Evolutionary conservation across 2,797 vertebrate species (phyloP).

Genomic region (Phoebastria nigripes): DNA sequence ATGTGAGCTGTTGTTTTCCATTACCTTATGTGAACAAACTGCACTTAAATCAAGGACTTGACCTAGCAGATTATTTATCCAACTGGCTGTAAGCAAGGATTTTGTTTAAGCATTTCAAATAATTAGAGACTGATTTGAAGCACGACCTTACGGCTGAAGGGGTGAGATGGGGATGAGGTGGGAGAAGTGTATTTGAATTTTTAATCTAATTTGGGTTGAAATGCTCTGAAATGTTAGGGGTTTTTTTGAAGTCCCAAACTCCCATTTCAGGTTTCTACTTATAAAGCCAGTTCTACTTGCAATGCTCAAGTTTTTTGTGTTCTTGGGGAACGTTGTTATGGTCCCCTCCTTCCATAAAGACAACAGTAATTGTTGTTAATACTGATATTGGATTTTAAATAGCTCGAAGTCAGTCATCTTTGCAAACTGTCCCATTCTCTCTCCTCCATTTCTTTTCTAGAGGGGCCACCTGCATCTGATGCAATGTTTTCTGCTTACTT

Average conservation of each 20-base stretch:
- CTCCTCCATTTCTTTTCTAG: not conserved
- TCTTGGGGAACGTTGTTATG: not conserved
- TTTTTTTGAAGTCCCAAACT: not conserved
- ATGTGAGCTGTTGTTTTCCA: slow-evolving; percentile 19
- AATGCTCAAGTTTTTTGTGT: not conserved
- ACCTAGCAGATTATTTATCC: not conserved
- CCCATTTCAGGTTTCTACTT: not conserved
- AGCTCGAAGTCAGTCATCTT: not conserved
- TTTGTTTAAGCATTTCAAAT: slow-evolving; percentile 27
- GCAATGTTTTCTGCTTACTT: not conserved
- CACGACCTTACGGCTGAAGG: not conserved
- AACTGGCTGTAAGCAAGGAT: not conserved
- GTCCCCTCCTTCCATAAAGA: not conserved
- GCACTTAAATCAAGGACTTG: slow-evolving; percentile 3
- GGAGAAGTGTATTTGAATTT: not conserved
- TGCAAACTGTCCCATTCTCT: not conserved
- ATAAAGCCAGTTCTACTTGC: not conserved
- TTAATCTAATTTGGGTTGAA: not conserved
- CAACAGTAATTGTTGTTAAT: not conserved
- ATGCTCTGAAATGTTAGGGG: not conserved
- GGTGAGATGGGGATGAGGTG: not conserved
- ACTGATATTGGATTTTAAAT: not conserved
- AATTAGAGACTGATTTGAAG: not conserved
- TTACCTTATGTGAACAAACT: not conserved
- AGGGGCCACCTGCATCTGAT: not conserved